A percentile compares a stretch with the other conserved stretches of the same genome.
Evolutionary conservation across 2,113 vertebrate genomes (phyloP).

Genomic region (Chaenocephalus aceratus): DNA sequence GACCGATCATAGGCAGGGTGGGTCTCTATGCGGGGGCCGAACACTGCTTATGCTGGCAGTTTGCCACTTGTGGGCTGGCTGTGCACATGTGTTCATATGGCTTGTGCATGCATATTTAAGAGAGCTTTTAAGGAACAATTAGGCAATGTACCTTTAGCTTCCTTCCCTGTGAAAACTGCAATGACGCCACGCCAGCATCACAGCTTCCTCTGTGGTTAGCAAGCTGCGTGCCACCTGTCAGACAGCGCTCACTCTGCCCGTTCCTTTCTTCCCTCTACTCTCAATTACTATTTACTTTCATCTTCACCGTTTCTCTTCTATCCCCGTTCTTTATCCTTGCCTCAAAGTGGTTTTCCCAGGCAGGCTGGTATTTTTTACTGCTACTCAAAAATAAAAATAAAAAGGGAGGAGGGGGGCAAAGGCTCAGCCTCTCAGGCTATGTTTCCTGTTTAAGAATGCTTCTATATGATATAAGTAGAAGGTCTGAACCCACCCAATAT

Average conservation of each 20-base stretch:
- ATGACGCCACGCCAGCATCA: constrained; percentile 66
- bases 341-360: constrained; percentile 62
- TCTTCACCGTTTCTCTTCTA: constrained; percentile 25
- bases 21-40: neutral
- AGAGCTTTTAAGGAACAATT: constrained; percentile 62
- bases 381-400: constrained; percentile 55
- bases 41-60: constrained; percentile 8
- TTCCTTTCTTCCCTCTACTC: constrained; percentile 32
- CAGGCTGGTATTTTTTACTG: neutral
- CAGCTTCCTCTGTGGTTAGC: constrained; percentile 75
- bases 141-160: constrained; percentile 49
- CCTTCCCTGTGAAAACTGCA: constrained; percentile 48
- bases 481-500: constrained; percentile 56
- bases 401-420: constrained; percentile 6
- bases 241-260: constrained; percentile 34
- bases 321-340: constrained; percentile 16
- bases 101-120: constrained; percentile 14
- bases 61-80: constrained; percentile 19
- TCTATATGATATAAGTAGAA: constrained; percentile 61
- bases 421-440: constrained; percentile 42
- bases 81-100: constrained; percentile 29
- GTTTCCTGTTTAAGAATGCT: constrained; percentile 62
- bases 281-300: constrained; percentile 53
- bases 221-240: constrained; percentile 76
- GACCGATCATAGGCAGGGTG: constrained; percentile 5